Evolutionary conservation across 2,888 invertebrate genomes (phyloP).

Genomic region (Tetanocera ferruginea): DNA sequence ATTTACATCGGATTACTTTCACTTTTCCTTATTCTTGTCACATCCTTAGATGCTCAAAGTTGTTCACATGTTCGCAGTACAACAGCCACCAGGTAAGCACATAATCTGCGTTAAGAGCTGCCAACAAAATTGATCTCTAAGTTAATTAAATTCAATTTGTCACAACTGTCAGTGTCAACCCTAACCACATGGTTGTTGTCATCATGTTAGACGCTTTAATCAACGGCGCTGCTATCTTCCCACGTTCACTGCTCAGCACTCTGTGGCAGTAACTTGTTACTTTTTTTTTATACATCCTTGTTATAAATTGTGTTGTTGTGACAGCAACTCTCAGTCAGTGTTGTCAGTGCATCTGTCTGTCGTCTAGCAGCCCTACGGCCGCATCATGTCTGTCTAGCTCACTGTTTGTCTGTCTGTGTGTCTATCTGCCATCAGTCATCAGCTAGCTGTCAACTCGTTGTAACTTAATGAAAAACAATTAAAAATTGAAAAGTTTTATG

Average conservation of each 20-base stretch:
- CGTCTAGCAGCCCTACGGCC: neutral
- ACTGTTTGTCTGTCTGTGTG: neutral
- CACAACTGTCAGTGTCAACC: constrained; percentile 22
- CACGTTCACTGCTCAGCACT: neutral
- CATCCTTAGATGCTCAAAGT: neutral
- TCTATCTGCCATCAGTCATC: neutral
- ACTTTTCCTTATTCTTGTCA: neutral
- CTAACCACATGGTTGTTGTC: constrained; percentile 1
- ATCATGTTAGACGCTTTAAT: neutral
- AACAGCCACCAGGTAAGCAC: no score
- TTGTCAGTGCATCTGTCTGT: neutral
- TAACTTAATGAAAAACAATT: constrained; percentile 38
- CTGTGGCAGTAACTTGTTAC: neutral
- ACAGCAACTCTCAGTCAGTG: constrained; percentile 1
- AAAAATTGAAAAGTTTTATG: constrained; percentile 32
- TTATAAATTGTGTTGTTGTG: constrained; percentile 29
- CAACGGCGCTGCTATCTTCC: neutral
- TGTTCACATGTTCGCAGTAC: no score
- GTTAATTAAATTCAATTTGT: constrained; percentile 33
- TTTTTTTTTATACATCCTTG: neutral
- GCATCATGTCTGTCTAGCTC: constrained; percentile 17
- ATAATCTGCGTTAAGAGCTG: neutral
- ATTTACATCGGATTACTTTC: neutral
- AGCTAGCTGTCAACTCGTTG: constrained; percentile 14
- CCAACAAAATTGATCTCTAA: constrained; percentile 22